Evolutionary conservation across 2,888 invertebrate genomes (phyloP), one percentile per base, ranked within the genome.

Genomic region (Lasius fuliginosus): DNA sequence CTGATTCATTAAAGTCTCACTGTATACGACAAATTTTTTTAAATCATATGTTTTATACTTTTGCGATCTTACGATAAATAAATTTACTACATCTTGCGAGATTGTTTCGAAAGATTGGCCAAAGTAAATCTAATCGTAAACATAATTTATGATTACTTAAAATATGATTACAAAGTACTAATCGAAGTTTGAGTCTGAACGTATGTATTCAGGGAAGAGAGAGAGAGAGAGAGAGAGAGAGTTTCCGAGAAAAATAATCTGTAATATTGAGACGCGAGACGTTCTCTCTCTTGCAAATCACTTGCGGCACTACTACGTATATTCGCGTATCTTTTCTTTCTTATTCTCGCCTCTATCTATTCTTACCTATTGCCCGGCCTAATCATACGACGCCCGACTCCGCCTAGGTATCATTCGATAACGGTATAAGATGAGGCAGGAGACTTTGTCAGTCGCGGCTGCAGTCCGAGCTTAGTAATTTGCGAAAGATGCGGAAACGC

Each of bases 311-410:
- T n/a, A 53, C n/a, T n/a, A 85, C 67, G 62, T 77, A 81, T 88
- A 90, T 90, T 89, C 85, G 69, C 79, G 69, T 18, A 27, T 75
- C 65, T 60, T 53, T 64, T 71, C n/a, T 53, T 53, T n/a, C 46
- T 46, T 46, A 46, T 53, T 53, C 8, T 53, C 53, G n/a, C n/a
- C 53, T 36, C 36, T 8, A 53, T 53, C 18, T 53, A 53, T 74
- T 75, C 49, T 71, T 49, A n/a, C 12, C 30, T 69, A 1, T 36
- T 56, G 42, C 33, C 23, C 58, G 65, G 62, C 56, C 64, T 86
- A 85, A 90, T 86, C 85, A 75, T 69, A 62, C 33, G 77, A 81
- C 87, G 87, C 74, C 62, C 69, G 62, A 75, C 82, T 87, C 82
- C 77, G 81, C 42, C 84, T n/a, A 60, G 76, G 60, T 84, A 85